Evolutionary conservation across 2,888 invertebrate species (phyloP).

Genomic region (Brachylomia viminalis): DNA sequence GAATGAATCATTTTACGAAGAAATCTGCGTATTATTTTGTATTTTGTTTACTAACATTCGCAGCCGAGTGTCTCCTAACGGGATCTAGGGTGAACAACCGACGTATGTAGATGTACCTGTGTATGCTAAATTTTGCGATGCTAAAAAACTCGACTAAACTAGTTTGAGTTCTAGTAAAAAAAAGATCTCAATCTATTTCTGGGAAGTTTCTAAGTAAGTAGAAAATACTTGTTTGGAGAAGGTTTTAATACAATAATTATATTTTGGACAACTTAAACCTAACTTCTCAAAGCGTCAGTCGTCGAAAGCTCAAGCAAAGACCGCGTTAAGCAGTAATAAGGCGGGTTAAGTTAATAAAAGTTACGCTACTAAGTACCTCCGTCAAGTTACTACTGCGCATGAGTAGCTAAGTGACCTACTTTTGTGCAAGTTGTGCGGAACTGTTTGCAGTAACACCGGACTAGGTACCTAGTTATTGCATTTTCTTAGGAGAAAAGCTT

Average conservation of each 20-base stretch:
- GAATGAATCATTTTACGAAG: constrained; percentile 43
- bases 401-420: constrained; percentile 55
- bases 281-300: constrained; percentile 8
- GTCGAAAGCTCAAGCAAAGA: not conserved
- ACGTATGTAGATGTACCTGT: constrained; percentile 20
- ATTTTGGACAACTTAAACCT: constrained; percentile 4
- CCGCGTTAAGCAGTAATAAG: constrained; percentile 23
- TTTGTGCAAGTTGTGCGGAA: constrained; percentile 46
- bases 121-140: constrained; percentile 42
- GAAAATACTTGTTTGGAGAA: not conserved
- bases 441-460: constrained; percentile 22
- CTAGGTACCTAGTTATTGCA: constrained; percentile 17
- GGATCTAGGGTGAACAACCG: constrained; percentile 61
- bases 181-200: constrained; percentile 13
- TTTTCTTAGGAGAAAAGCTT: constrained; percentile 19
- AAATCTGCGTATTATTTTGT: constrained; percentile 15
- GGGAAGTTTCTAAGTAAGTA: not conserved
- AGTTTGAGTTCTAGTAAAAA: constrained; percentile 43
- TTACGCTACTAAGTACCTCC: constrained; percentile 25
- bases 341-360: constrained; percentile 28
- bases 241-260: not conserved
- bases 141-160: constrained; percentile 49
- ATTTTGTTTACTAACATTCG: constrained; percentile 66
- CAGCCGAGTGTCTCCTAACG: constrained; percentile 52
- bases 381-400: constrained; percentile 49